Evolutionary conservation across 2,888 invertebrate genomes (phyloP).

Genomic region (Onthophagus sagittarius): DNA sequence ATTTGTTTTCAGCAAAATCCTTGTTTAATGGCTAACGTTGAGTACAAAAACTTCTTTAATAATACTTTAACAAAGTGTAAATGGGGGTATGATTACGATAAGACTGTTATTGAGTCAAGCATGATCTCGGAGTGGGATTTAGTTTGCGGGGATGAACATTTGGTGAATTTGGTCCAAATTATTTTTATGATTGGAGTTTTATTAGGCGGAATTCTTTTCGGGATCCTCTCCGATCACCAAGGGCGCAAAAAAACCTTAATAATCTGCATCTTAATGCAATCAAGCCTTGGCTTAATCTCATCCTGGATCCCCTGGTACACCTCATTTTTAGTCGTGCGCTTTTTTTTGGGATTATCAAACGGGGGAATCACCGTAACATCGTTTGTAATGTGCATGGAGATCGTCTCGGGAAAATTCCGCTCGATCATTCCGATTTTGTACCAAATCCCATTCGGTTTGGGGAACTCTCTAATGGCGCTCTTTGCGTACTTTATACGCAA

Average conservation of each 20-base stretch:
- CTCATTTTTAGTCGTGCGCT: constrained; percentile 54
- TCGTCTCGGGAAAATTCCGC: constrained; percentile 60
- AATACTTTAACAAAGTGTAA: constrained; percentile 33
- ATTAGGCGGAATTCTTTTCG: constrained; percentile 58
- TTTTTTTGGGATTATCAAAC: constrained; percentile 57
- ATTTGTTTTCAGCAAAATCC: constrained; percentile 32
- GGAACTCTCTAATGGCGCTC: constrained; percentile 55
- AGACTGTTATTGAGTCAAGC: constrained; percentile 55
- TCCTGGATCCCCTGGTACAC: constrained; percentile 54
- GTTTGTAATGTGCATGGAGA: constrained; percentile 64
- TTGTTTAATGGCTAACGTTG: constrained; percentile 37
- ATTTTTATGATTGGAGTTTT: constrained; percentile 63
- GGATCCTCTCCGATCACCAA: constrained; percentile 57
- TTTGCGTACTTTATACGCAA: constrained; percentile 58
- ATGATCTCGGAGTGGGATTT: constrained; percentile 65
- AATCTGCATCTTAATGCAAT: constrained; percentile 54
- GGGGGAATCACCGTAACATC: constrained; percentile 63
- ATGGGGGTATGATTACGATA: constrained; percentile 54
- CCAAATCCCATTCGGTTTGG: constrained; percentile 61
- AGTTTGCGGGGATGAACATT: constrained; percentile 57
- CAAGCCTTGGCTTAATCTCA: constrained; percentile 52
- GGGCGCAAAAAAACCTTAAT: constrained; percentile 60
- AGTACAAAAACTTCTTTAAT: constrained; percentile 18
- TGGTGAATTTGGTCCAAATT: constrained; percentile 58
- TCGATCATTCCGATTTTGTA: constrained; percentile 59